Evolutionary conservation across 37 sponge, comb jelly and placozoan genomes (phyloP).

Genomic region (Oopsacas minuta): DNA sequence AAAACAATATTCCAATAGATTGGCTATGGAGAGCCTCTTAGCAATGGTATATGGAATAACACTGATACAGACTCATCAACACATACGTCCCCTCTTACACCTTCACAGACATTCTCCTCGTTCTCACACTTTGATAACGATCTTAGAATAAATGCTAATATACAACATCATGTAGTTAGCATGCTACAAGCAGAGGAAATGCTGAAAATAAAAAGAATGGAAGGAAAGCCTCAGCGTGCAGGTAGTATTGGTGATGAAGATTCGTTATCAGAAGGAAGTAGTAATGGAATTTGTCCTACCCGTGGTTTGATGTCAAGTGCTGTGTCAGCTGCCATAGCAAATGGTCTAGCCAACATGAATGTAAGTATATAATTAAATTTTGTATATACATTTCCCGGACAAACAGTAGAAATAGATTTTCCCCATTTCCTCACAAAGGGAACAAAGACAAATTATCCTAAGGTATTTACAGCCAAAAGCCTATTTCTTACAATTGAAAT

Average conservation of each 20-base stretch:
- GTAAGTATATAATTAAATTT: not conserved
- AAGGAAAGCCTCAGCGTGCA: not conserved
- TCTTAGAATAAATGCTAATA: not conserved
- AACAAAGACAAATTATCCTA: too few relatives aligned
- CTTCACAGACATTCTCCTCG: not conserved
- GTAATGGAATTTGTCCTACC: not conserved
- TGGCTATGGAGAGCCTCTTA: not conserved
- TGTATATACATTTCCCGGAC: too few relatives aligned
- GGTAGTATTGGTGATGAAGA: constrained; percentile 12
- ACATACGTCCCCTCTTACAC: constrained; percentile 4
- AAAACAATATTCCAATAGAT: not conserved
- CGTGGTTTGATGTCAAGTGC: not conserved
- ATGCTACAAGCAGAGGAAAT: not conserved
- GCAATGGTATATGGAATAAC: not conserved
- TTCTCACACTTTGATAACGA: not conserved
- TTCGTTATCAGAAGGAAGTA: not conserved
- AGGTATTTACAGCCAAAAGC: too few relatives aligned
- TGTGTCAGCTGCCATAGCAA: not conserved
- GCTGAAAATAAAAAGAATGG: not conserved
- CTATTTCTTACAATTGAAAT: too few relatives aligned
- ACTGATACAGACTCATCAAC: not conserved
- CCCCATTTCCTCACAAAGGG: too few relatives aligned
- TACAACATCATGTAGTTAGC: constrained; percentile 8
- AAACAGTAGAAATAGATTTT: too few relatives aligned
- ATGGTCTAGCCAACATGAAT: not conserved